Conservation (phyloP, 2,888 invertebrate species). For the Dryobota labecula region DNA sequence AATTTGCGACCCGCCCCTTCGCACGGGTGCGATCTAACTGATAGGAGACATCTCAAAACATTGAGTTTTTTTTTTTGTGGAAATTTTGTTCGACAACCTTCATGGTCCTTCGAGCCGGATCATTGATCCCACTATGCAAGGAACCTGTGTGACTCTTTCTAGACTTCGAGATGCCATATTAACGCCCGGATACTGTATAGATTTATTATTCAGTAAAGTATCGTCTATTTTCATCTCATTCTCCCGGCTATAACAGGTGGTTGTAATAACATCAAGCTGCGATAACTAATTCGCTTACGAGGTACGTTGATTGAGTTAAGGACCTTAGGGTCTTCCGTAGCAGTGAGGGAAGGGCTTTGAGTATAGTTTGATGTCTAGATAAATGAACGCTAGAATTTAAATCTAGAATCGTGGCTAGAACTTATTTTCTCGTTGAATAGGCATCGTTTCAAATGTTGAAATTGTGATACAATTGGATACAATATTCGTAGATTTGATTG, state of each 20-base stretch:
- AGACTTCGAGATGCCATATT: background rate
- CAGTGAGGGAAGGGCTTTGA: background rate
- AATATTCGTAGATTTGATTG: too few relatives aligned
- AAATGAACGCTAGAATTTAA: background rate
- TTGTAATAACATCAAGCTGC: slow-evolving; percentile 28
- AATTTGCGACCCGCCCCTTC: background rate
- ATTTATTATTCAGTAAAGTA: background rate
- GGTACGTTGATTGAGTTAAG: slow-evolving; percentile 34
- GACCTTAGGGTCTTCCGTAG: slow-evolving; percentile 4
- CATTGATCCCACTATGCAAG: too few relatives aligned
- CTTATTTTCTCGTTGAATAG: background rate
- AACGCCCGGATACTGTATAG: background rate
- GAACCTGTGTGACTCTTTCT: background rate
- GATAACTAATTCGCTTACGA: slow-evolving; percentile 24
- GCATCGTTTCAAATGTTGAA: too few relatives aligned
- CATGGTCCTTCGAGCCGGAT: too few relatives aligned
- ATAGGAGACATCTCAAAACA: background rate
- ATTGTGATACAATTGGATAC: too few relatives aligned
- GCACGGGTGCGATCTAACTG: background rate
- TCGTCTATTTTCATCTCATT: slow-evolving; percentile 18
- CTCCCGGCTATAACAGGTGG: slow-evolving; percentile 37
- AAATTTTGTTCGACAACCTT: too few relatives aligned
- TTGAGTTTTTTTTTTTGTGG: too few relatives aligned
- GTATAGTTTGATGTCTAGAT: background rate
- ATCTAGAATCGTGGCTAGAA: background rate